These are phyloP conservation scores for Zaprionus kolodkinae DNA, from an alignment of 1,140 invertebrate species.

Conservation along the genomic window DNA sequence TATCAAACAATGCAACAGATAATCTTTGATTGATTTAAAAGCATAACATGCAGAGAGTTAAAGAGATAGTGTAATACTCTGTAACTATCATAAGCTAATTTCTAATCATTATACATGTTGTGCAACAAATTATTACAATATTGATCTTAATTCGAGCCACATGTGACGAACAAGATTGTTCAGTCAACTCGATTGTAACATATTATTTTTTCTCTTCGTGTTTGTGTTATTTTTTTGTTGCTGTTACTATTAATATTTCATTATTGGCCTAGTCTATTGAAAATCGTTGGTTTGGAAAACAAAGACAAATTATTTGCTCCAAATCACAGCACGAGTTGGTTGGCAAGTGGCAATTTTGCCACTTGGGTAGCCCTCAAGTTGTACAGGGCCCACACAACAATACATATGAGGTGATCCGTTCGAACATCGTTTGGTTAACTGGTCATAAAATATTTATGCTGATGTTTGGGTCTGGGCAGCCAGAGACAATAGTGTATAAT, in stretches of 20 bases:
- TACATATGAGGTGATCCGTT: not conserved
- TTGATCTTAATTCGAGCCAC: not conserved
- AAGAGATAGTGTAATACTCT: not conserved
- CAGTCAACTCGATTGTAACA: conserved; percentile 10
- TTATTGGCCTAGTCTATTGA: conserved; percentile 44
- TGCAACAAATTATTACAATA: not conserved
- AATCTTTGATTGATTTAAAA: not conserved
- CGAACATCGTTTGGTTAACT: not conserved
- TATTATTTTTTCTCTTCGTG: not conserved
- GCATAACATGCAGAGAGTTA: not conserved
- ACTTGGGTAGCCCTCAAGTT: conserved; percentile 30
- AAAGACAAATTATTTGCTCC: conserved; percentile 74
- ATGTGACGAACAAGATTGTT: not conserved
- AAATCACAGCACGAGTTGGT: conserved; percentile 49
- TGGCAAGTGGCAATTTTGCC: conserved; percentile 53
- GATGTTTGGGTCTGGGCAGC: not conserved
- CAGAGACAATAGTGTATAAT: conserved; percentile 31
- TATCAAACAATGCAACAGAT: not conserved
- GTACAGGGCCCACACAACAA: not conserved
- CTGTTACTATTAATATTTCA: not conserved
- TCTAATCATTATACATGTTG: not conserved
- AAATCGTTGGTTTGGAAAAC: conserved; percentile 70
- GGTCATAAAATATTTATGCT: conserved; percentile 50
- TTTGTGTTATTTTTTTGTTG: not conserved
- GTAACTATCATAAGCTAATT: not conserved